phyloP scores from a whole-genome alignment of 2,113 vertebrate species.

The Phainopepla nitens region DNA sequence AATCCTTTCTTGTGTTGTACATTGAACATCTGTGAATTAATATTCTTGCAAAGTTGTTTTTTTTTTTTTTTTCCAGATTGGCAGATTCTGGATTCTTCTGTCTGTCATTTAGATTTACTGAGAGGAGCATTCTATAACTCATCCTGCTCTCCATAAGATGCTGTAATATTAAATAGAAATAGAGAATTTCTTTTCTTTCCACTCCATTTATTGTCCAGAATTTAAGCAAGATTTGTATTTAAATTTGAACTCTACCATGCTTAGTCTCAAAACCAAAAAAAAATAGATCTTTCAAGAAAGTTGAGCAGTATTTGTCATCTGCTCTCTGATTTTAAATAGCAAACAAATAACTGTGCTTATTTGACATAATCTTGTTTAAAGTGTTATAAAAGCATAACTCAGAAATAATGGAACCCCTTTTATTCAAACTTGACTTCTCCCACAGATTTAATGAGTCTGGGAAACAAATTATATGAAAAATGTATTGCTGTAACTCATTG shows the following conservation, averaged over 20 bases:
- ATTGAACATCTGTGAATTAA: not conserved
- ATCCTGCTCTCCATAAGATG: not conserved
- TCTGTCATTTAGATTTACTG: not conserved
- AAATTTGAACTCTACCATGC: not conserved
- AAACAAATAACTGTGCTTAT: not conserved
- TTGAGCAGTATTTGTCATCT: not conserved
- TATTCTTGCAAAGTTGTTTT: not conserved
- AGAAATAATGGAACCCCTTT: constrained; percentile 15
- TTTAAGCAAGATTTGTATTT: not conserved
- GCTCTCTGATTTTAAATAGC: not conserved
- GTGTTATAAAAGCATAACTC: constrained; percentile 14
- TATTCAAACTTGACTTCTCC: constrained; percentile 22
- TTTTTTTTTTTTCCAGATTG: not conserved
- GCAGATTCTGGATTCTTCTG: not conserved
- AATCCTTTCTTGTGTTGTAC: not conserved
- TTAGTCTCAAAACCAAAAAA: not conserved
- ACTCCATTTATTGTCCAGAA: not conserved
- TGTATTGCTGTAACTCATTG: not conserved
- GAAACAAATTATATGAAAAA: constrained; percentile 29
- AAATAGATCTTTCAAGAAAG: not conserved
- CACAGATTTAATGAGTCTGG: constrained; percentile 9
- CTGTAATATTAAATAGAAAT: not conserved
- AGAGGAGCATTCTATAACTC: not conserved
- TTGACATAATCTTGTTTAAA: constrained; percentile 36
- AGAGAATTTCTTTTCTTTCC: not conserved